Evolutionary conservation across 2,113 vertebrate genomes (phyloP).

Genomic region (Micronycteris hirsuta): DNA sequence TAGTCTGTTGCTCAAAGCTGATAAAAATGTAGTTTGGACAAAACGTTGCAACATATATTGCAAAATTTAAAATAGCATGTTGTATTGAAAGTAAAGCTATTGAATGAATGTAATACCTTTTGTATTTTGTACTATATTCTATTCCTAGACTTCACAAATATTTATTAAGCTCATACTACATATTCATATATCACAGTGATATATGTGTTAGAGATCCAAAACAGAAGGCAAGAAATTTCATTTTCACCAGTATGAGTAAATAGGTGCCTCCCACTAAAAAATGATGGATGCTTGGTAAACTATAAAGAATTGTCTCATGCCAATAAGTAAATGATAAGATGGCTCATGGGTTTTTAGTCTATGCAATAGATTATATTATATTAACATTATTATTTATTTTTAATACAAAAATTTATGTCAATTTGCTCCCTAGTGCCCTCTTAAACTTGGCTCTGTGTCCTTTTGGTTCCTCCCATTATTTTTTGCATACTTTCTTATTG

Average conservation of each 20-base stretch:
- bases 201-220: neutral
- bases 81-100: slow-evolving; percentile 4
- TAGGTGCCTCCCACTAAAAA: neutral
- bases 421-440: neutral
- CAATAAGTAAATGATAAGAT: neutral
- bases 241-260: neutral
- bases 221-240: neutral
- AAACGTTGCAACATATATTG: slow-evolving; percentile 9
- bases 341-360: neutral
- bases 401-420: neutral
- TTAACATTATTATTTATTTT: neutral
- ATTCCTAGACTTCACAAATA: neutral
- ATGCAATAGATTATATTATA: neutral
- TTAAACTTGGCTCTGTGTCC: neutral
- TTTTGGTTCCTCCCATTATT: neutral
- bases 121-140: neutral
- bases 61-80: neutral
- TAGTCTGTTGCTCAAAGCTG: slow-evolving; percentile 20
- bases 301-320: neutral
- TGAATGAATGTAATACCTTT: neutral
- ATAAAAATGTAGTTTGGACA: neutral
- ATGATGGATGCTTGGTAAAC: neutral
- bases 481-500: neutral
- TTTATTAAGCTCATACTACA: neutral
- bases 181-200: neutral